phyloP scores from a whole-genome alignment of 2,797 vertebrate species.

The Pseudochaenichthys georgianus region DNA sequence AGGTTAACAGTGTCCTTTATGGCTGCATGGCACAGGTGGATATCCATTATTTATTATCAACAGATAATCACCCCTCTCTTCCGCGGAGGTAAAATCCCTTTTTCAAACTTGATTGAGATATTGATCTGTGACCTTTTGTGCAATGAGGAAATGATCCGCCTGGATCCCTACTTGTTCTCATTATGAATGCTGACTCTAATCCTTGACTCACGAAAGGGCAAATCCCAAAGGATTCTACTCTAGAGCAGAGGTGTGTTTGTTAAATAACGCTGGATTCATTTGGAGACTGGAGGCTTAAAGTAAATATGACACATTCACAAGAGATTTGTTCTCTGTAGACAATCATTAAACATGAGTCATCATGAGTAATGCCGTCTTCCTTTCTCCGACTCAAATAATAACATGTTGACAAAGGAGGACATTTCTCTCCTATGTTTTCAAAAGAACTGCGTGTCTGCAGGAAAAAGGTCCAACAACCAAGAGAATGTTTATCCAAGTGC shows the following conservation, averaged over 20 bases:
- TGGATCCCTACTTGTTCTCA: constrained; percentile 58
- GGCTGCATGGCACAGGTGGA: constrained; percentile 24
- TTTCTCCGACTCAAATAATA: not conserved
- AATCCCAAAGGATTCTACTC: constrained; percentile 36
- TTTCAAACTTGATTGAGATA: constrained; percentile 47
- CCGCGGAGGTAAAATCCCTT: constrained; percentile 19
- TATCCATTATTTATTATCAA: constrained; percentile 33
- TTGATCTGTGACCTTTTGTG: constrained; percentile 74
- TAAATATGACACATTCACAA: constrained; percentile 19
- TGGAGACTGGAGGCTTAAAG: constrained; percentile 7
- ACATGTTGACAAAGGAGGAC: constrained; percentile 2
- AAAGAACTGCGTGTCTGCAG: constrained; percentile 9
- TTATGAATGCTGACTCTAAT: constrained; percentile 68
- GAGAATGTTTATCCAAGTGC: constrained; percentile 53
- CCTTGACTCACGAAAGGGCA: constrained; percentile 66
- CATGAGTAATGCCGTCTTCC: not conserved
- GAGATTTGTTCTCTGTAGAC: not conserved
- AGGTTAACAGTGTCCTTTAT: not conserved
- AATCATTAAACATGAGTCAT: constrained; percentile 36
- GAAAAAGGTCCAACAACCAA: constrained; percentile 22
- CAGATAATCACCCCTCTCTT: constrained; percentile 40
- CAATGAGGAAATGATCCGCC: constrained; percentile 65
- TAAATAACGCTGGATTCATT: constrained; percentile 4
- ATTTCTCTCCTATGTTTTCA: constrained; percentile 6
- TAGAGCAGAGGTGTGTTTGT: constrained; percentile 22